These are phyloP conservation scores for Philypnodon macrostomus DNA, from an alignment of 2,797 vertebrate genomes.

Conservation along the genomic window DNA sequence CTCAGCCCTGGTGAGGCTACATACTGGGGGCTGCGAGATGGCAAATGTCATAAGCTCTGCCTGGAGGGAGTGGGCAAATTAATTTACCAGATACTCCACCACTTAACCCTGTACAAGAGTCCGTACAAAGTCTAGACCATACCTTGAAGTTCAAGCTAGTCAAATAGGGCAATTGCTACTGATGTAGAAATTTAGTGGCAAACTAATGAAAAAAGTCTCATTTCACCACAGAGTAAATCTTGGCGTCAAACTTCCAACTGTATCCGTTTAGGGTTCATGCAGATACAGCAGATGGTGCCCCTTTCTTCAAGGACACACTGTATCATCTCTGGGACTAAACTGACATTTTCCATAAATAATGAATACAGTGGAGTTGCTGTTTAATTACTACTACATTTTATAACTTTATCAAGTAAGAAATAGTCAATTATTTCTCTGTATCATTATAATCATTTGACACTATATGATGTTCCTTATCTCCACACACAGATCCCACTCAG, in stretches of 20 bases:
- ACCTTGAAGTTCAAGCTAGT: no score
- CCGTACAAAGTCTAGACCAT: conserved; percentile 20
- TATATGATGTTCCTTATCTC: conserved; percentile 23
- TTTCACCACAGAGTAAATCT: no score
- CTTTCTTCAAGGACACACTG: conserved; percentile 21
- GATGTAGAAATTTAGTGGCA: no score
- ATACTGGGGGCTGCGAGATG: conserved; percentile 56
- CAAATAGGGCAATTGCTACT: no score
- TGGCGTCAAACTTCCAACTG: no score
- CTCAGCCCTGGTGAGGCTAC: conserved; percentile 53
- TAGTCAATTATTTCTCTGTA: conserved; percentile 4
- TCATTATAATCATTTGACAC: conserved; percentile 9
- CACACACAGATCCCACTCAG: conserved; percentile 25
- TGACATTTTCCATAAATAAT: no score
- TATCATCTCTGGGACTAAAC: conserved; percentile 6
- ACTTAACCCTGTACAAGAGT: conserved; percentile 24
- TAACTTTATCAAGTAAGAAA: conserved; percentile 12
- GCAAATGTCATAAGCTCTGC: conserved; percentile 50
- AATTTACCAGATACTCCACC: conserved; percentile 20
- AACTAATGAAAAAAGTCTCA: no score
- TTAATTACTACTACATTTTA: conserved; percentile 14
- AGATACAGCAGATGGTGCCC: conserved; percentile 25
- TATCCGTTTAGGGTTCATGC: conserved; percentile 11
- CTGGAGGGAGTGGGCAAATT: conserved; percentile 20
- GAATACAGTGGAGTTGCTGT: neutral